Evolutionary conservation across 2,888 invertebrate species (phyloP), one percentile per base, ranked within the genome.

Genomic region (Nebria brevicollis): DNA sequence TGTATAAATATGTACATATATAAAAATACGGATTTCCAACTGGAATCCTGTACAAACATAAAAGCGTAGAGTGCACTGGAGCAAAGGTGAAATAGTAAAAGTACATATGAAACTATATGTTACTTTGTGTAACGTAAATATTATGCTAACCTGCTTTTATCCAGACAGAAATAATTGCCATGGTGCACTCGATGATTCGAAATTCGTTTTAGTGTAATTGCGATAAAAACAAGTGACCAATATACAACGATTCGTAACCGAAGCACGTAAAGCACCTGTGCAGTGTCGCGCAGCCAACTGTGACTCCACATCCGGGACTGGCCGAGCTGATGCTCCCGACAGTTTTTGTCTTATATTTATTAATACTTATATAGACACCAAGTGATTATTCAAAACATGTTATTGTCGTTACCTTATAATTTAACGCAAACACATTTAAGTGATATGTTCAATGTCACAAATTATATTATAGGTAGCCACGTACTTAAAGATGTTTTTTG

Each of bases 181-280:
- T 1, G 13, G 13, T 54, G 54, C 54, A 54, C 54, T 54, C 34
- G 34, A 34, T 34, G 34, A 54, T 6, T 11, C 54, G 54, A 54
- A 54, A 34, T 34, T 34, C 34, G 34, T 34, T 34, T 34, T 34
- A 34, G 34, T 34, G 34, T 34, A 34, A 34, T 34, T 34, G 34
- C 34, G 34, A 34, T 34, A 34, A 34, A 34, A 54, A 13, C 8
- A 70, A 70, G 2, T 26, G 34, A 11, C 70, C 70, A 70, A 70
- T 70, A 70, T 70, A 0, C 34, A 34, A 34, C 34, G 34, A 64
- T 72, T 77, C 64, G 77, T 77, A 77, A 15, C 34, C 77, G 64
- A n/a, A 65, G 34, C 77, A 77, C 77, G 77, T 77, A 77, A 65
- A 72, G 70, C 77, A 77, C 77, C 77, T 72, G 72, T 54, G 26